Conservation (phyloP, 1,140 invertebrate species). For the Papilio polytes region DNA sequence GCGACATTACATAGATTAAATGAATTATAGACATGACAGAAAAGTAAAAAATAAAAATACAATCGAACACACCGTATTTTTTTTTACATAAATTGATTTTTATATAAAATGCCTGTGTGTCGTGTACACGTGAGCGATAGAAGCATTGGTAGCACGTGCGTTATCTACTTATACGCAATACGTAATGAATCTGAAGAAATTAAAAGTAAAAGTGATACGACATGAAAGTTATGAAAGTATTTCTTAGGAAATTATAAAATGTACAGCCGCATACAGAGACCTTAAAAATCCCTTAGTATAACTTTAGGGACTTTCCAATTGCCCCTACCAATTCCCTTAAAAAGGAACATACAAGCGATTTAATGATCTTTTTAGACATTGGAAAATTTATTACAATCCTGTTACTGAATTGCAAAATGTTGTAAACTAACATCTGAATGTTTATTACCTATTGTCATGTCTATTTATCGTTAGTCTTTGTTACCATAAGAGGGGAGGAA, state of each 20-base stretch:
- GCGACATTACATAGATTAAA: slow-evolving; percentile 59
- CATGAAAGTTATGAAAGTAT: slow-evolving; percentile 48
- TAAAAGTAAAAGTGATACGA: slow-evolving; percentile 51
- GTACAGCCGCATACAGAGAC: background rate
- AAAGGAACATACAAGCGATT: no score
- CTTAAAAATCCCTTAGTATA: background rate
- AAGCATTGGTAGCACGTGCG: slow-evolving; percentile 46
- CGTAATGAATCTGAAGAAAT: slow-evolving; percentile 48
- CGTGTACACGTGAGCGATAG: slow-evolving; percentile 55
- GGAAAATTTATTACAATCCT: background rate
- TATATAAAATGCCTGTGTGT: background rate
- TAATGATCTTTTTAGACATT: no score
- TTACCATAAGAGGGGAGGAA: slow-evolving; percentile 62
- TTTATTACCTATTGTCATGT: slow-evolving; percentile 44
- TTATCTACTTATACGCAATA: slow-evolving; percentile 46
- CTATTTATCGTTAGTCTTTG: slow-evolving; percentile 36
- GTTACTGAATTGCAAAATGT: background rate
- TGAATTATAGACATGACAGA: slow-evolving; percentile 2
- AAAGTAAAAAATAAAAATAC: background rate
- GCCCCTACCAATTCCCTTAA: no score
- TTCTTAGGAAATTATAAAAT: slow-evolving; percentile 40
- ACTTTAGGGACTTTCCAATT: background rate
- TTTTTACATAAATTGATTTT: background rate
- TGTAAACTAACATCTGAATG: background rate
- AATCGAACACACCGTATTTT: background rate